Conservation (phyloP, 2,797 vertebrate genomes). For the Crax fasciolata region DNA sequence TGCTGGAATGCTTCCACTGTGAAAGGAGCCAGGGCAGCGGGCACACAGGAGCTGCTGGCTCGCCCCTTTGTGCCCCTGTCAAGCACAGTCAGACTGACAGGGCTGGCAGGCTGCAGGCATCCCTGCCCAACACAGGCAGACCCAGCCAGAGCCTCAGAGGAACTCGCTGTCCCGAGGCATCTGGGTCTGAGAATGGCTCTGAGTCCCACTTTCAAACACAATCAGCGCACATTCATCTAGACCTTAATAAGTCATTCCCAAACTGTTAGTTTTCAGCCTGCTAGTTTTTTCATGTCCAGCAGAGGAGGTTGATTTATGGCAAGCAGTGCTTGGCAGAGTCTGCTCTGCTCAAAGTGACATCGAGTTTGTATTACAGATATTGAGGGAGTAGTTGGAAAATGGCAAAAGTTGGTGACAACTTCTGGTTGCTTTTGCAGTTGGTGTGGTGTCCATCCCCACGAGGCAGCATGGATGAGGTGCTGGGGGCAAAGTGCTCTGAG, state of each 20-base stretch:
- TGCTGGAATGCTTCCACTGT: not conserved
- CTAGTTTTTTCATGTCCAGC: rapidly evolving
- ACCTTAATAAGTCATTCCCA: not conserved
- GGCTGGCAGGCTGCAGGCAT: not conserved
- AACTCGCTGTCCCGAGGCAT: not conserved
- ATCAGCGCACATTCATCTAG: not conserved
- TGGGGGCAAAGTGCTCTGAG: rapidly evolving
- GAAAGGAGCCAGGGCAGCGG: not conserved
- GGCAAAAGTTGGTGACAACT: not conserved
- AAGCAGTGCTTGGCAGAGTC: not conserved
- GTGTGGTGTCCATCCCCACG: rapidly evolving
- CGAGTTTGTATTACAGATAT: rapidly evolving
- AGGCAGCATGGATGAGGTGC: rapidly evolving
- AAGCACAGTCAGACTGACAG: not conserved
- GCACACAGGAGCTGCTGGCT: not conserved
- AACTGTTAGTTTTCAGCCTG: not conserved
- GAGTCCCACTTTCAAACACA: not conserved
- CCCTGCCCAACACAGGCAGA: not conserved
- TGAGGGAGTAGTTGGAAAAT: not conserved
- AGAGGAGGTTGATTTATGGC: not conserved
- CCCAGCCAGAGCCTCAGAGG: not conserved
- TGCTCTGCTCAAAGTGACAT: rapidly evolving
- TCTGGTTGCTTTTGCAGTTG: not conserved
- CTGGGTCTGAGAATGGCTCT: not conserved
- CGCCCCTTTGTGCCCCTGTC: not conserved